These are phyloP conservation scores for Neotoxoptera formosana DNA, from an alignment of 1,140 invertebrate species.

Conservation along the genomic window DNA sequence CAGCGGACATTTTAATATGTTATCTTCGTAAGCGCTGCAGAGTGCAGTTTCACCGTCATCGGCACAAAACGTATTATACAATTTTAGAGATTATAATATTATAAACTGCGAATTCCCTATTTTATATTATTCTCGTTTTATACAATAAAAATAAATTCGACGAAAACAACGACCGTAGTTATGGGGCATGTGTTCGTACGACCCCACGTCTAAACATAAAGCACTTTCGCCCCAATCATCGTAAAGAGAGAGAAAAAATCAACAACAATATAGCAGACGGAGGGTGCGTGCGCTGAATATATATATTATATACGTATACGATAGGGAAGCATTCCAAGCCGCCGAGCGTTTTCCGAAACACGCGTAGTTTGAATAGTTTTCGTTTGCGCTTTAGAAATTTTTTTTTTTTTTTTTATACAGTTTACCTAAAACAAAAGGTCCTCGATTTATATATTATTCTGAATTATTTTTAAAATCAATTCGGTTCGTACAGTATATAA, in stretches of 20 bases:
- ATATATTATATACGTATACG: too few relatives aligned
- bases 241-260: slow-evolving; percentile 20
- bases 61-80: neutral
- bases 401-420: neutral
- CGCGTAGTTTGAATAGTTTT: neutral
- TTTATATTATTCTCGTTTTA: neutral
- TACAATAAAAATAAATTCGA: too few relatives aligned
- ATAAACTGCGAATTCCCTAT: neutral
- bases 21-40: neutral
- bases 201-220: slow-evolving; percentile 24
- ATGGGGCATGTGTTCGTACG: neutral
- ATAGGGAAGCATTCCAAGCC: neutral
- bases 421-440: neutral
- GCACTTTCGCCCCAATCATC: neutral
- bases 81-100: too few relatives aligned
- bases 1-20: neutral
- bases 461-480: neutral
- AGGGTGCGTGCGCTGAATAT: neutral
- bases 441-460: neutral
- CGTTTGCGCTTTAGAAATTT: neutral
- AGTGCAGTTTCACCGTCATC: neutral
- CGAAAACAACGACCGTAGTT: neutral
- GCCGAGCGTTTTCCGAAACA: neutral
- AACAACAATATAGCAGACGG: neutral
- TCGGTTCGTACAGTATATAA: neutral